phyloP scores from a whole-genome alignment of 2,113 vertebrate genomes.

The Eleginops maclovinus region DNA sequence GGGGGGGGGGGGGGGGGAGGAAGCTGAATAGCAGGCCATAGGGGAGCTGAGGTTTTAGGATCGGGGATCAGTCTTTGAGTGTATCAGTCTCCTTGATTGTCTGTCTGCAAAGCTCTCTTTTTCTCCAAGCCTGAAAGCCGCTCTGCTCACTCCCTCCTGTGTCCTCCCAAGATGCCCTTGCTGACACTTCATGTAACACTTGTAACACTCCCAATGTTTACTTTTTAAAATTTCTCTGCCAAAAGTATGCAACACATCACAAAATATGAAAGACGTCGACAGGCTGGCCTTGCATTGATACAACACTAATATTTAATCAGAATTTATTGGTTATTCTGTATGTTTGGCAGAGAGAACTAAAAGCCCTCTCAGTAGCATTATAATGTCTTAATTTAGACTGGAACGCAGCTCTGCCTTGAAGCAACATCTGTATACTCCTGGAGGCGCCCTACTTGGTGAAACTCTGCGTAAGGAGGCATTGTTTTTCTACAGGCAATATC shows the following conservation, averaged over 20 bases:
- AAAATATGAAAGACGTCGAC: not conserved
- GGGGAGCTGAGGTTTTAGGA: conserved; percentile 75
- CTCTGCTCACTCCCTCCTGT: conserved; percentile 42
- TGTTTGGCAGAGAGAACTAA: not conserved
- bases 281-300: too few species aligned
- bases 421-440: conserved; percentile 7
- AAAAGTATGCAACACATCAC: not conserved
- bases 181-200: conserved; percentile 38
- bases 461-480: not conserved
- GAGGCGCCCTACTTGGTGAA: not conserved
- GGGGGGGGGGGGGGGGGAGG: not conserved
- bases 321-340: not conserved
- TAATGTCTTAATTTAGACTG: too few species aligned
- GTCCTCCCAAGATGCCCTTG: conserved; percentile 33
- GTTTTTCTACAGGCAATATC: conserved; percentile 4
- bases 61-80: conserved; percentile 67
- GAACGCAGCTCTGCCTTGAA: not conserved
- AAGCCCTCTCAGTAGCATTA: not conserved
- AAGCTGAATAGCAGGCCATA: conserved; percentile 62
- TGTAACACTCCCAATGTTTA: not conserved
- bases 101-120: conserved; percentile 58
- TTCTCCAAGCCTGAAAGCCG: conserved; percentile 63
- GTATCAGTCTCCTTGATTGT: conserved; percentile 49
- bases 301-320: not conserved
- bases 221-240: not conserved